Base-by-base conservation (phyloP, 2,797 vertebrate species). In the Petrocephalus sullivani region DNA sequence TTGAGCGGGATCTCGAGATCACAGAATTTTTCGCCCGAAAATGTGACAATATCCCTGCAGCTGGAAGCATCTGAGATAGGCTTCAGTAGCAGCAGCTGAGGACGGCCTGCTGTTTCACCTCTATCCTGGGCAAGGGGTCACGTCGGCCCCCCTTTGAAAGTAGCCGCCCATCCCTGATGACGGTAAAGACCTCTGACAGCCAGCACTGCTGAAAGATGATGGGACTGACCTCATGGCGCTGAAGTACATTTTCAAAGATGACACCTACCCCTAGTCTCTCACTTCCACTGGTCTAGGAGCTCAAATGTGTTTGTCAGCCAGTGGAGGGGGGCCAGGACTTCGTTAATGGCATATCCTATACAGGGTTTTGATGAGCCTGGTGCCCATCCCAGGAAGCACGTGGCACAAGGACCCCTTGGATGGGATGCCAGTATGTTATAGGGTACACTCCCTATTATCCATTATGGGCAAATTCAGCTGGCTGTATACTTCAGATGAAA, bases 1-100 rank as follows among this genome's bases (percentile, higher is more conserved):
- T 64, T 46, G 19, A 87, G 37, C 61, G 37, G 58, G 21, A 87
- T 49, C 37, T 67, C 12, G 67, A 67, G 86, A 87, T 87, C 86
- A 28, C 46, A 67, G 61, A 28, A 8, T 12, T 49, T 46, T 12
- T 57, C 6, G 33, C 84, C 23, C 4, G 4, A 10, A 87, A 87
- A n/a, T 23, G 86, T 21, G 19, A 28, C 86, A 87, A 64, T n/a
- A 57, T 3, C 8, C 37, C 9, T 51, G 21, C 60, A 9, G 23
- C 49, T 28, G n/a, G 60, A 67, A 41, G 60, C 41, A 87, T 46
- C 86, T 67, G 37, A 87, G 37, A 67, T 60, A 1, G 37, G 19
- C 86, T 87, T 87, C 49, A 21, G 58, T 54, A 53, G 46, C 41
- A 9, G 41, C 4, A 21, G 33, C 21, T 67, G 10, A 64, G 54